A percentile compares a stretch with the other conserved stretches of the same genome.
These are phyloP conservation scores for Sterrhoptilus dennistouni DNA, from an alignment of 2,113 vertebrate species.

Conservation along the genomic window DNA sequence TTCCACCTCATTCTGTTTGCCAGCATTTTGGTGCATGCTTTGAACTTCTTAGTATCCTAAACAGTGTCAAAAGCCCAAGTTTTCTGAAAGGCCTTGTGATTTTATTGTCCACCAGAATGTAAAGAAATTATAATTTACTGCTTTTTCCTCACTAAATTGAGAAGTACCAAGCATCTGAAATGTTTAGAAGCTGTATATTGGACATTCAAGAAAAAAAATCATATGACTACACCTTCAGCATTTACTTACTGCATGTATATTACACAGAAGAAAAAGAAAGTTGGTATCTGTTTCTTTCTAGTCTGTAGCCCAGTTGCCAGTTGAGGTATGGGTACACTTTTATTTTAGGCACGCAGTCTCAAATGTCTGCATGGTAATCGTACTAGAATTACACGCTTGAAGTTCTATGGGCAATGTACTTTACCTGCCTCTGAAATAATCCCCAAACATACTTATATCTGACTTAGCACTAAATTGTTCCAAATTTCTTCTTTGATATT, in stretches of 20 bases:
- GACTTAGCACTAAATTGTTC: not conserved
- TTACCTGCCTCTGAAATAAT: slow-evolving; percentile 24
- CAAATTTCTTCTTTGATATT: not conserved
- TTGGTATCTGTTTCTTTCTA: not conserved
- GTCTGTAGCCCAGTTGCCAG: not conserved
- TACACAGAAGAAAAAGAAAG: not conserved
- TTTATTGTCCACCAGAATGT: not conserved
- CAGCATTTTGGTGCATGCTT: not conserved
- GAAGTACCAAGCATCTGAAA: not conserved
- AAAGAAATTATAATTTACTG: not conserved
- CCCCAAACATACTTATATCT: not conserved
- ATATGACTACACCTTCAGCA: not conserved
- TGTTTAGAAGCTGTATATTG: not conserved
- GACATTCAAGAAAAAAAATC: not conserved
- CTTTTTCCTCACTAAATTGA: not conserved
- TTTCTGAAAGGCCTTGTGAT: not conserved
- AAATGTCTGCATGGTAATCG: not conserved
- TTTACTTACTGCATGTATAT: not conserved
- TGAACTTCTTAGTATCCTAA: not conserved
- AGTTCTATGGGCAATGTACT: not conserved
- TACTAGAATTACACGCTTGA: not conserved
- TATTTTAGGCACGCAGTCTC: slow-evolving; percentile 51
- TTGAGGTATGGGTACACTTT: not conserved
- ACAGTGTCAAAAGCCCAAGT: not conserved
- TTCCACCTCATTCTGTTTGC: not conserved